Base-by-base conservation (phyloP, 2,888 invertebrate genomes). In the Sarcophaga caerulescens region DNA sequence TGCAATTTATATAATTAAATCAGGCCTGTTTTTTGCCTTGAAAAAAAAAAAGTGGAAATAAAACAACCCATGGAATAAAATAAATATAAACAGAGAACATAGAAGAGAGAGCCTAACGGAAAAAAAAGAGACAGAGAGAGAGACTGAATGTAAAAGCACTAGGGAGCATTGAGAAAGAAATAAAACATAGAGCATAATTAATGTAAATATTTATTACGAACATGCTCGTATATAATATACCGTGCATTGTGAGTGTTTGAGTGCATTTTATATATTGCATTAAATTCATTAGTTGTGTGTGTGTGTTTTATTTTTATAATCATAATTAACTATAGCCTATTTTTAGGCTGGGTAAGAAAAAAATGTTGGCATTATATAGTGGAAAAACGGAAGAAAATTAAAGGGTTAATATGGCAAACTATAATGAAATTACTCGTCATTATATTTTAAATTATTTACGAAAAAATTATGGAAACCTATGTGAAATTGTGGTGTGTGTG, bases 1-100 rank as follows among this genome's bases (percentile, higher is more conserved):
- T 78, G 86, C 81, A 84, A 84, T 86, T 86, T 78, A 75, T 80
- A 62, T 76, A 85, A 85, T 85, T 82, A 79, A 82, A 78, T 85
- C n/a, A 44, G 23, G 47, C 19, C 57, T 66, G 69, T 69, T 75
- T 14, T 14, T 52, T 52, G 52, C 52, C 52, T 52, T 52, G 14
- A 52, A 52, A 14, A 47, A 12, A 47, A 35, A 35, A 35, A 35
- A n/a, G n/a, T 35, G 35, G 2, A 35, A 35, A 14, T 14, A 52
- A 52, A 52, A 52, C 17, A 52, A 52, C 1, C 52, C 35, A 35
- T 35, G 10, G 10, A 35, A 35, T 35, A 35, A 35, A 35, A 35
- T 35, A 35, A 35, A 35, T 35, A 35, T 35, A 35, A 35, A 35
- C 35, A 35, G 35, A 35, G 35, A 35, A 35, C 35, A 35, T 6